Evolutionary conservation across 2,797 vertebrate genomes (phyloP).

Genomic region (Fistularia commersonii): DNA sequence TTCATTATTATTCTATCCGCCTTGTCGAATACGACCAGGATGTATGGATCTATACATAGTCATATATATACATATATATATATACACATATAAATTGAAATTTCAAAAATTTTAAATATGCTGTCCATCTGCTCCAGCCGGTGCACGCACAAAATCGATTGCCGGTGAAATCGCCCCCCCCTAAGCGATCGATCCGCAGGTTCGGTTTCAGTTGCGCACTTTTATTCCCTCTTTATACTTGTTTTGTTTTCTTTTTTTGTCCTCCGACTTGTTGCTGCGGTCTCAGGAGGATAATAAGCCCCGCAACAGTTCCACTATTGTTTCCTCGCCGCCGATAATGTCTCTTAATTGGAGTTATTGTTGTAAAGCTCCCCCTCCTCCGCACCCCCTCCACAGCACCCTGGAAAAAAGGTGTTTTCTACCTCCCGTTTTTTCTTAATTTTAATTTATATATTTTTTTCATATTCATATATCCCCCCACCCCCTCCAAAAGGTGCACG

Average conservation of each 20-base stretch:
- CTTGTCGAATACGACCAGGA: no score
- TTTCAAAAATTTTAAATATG: no score
- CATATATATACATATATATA: no score
- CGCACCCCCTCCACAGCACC: no score
- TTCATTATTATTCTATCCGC: no score
- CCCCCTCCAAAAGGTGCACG: slow-evolving; percentile 86
- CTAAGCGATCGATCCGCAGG: slow-evolving; percentile 61
- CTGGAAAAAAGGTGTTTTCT: slow-evolving; percentile 61
- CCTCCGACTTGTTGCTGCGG: slow-evolving; percentile 91
- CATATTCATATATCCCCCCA: no score
- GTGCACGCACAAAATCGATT: no score
- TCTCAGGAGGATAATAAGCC: slow-evolving; percentile 91
- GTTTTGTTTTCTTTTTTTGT: slow-evolving; percentile 59
- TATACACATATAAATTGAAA: no score
- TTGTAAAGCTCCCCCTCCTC: slow-evolving; percentile 75
- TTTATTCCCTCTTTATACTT: slow-evolving; percentile 47
- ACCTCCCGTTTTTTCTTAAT: no score
- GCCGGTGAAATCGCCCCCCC: no score
- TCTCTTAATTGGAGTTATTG: slow-evolving; percentile 83
- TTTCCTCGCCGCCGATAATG: slow-evolving; percentile 86
- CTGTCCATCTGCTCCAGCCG: no score
- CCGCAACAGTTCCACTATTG: slow-evolving; percentile 92
- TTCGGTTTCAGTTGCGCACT: slow-evolving; percentile 70
- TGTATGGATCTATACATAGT: no score
- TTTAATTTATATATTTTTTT: slow-evolving; percentile 5